Evolutionary conservation across 2,888 invertebrate species (phyloP).

Genomic region (Bombylius discolor): DNA sequence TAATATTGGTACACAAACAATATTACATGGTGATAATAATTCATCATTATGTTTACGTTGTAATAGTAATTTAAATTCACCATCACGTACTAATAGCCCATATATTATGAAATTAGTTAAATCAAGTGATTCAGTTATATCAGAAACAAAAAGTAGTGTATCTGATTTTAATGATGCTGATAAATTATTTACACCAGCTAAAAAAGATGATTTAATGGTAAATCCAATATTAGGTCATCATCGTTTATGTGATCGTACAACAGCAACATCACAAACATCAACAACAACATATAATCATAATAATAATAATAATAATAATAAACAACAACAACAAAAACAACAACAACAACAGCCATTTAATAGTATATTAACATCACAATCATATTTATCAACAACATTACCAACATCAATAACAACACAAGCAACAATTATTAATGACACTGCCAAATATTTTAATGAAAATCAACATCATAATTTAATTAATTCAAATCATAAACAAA

Average conservation of each 20-base stretch:
- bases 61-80: constrained; percentile 42
- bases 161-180: constrained; percentile 34
- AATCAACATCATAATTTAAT: constrained; percentile 7
- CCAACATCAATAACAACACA: constrained; percentile 13
- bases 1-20: constrained; percentile 53
- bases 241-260: constrained; percentile 43
- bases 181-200: constrained; percentile 31
- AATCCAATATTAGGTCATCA: constrained; percentile 45
- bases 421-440: constrained; percentile 12
- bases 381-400: constrained; percentile 11
- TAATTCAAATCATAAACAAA: not conserved
- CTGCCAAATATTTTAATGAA: constrained; percentile 19
- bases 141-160: constrained; percentile 36
- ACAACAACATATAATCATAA: constrained; percentile 35
- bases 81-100: constrained; percentile 35
- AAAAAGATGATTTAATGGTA: constrained; percentile 36
- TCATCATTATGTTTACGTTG: constrained; percentile 46
- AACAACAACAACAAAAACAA: constrained; percentile 1
- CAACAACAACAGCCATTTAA: not conserved
- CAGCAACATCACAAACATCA: constrained; percentile 21
- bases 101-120: constrained; percentile 35
- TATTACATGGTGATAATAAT: constrained; percentile 37
- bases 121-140: constrained; percentile 36
- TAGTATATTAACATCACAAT: constrained; percentile 10
- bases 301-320: constrained; percentile 20